Evolutionary conservation across 2,888 invertebrate species (phyloP).

Genomic region (Autographa pulchrina): DNA sequence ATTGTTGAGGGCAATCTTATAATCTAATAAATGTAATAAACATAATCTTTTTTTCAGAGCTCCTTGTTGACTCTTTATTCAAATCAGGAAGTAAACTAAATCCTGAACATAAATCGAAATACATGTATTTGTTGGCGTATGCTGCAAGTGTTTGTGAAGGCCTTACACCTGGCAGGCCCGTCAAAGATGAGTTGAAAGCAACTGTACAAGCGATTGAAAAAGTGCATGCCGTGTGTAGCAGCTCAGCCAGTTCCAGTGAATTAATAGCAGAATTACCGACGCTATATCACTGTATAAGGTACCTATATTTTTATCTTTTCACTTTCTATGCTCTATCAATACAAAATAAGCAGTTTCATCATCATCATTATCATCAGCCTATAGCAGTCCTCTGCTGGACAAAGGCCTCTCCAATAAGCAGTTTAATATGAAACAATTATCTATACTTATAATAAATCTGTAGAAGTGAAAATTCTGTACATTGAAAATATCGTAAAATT

Average conservation of each 20-base stretch:
- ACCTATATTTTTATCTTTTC: constrained; percentile 48
- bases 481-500: no score
- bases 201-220: constrained; percentile 98
- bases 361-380: no score
- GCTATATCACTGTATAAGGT: constrained; percentile 97
- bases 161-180: constrained; percentile 90
- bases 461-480: no score
- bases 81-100: constrained; percentile 98
- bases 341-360: no score
- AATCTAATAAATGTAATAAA: no score
- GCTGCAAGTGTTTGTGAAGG: constrained; percentile 98
- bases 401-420: no score
- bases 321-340: not conserved
- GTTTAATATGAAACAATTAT: no score
- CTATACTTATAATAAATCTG: no score
- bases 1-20: no score
- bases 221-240: constrained; percentile 96
- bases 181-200: constrained; percentile 97
- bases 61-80: constrained; percentile 97
- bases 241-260: constrained; percentile 97
- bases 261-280: constrained; percentile 97
- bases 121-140: constrained; percentile 98
- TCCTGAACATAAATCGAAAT: constrained; percentile 99
- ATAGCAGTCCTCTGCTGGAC: not conserved
- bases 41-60: no score